phyloP scores from a whole-genome alignment of 2,113 vertebrate genomes.

The Centropus bengalensis region DNA sequence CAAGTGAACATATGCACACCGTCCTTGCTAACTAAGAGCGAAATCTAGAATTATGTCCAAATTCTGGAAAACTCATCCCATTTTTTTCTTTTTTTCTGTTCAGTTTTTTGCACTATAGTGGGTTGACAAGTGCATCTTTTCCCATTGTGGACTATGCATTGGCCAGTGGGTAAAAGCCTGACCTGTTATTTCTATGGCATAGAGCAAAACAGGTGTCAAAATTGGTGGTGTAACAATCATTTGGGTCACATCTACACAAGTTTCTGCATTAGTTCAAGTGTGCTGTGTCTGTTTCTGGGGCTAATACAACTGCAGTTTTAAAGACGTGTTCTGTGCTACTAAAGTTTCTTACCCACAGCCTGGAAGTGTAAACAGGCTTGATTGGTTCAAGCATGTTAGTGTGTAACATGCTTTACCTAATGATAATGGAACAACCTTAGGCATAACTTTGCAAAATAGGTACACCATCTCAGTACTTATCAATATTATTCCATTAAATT shows the following conservation, averaged over 20 bases:
- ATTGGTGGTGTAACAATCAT: accelerated
- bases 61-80: background rate
- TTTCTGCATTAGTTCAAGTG: background rate
- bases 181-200: background rate
- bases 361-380: background rate
- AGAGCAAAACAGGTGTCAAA: background rate
- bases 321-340: background rate
- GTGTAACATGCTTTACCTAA: background rate
- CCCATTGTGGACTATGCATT: background rate
- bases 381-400: background rate
- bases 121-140: background rate
- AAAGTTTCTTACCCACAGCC: background rate
- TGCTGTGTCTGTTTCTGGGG: background rate
- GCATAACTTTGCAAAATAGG: background rate
- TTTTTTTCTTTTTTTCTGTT: background rate
- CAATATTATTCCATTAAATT: constrained; percentile 8
- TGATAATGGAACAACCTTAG: constrained; percentile 1
- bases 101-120: background rate
- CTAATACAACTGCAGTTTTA: background rate
- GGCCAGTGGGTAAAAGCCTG: background rate
- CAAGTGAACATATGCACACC: background rate
- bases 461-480: background rate
- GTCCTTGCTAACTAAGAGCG: background rate
- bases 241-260: background rate
- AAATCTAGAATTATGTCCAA: background rate